Evolutionary conservation across 2,888 invertebrate genomes (phyloP).

Genomic region (Tenthredo scrophulariae): DNA sequence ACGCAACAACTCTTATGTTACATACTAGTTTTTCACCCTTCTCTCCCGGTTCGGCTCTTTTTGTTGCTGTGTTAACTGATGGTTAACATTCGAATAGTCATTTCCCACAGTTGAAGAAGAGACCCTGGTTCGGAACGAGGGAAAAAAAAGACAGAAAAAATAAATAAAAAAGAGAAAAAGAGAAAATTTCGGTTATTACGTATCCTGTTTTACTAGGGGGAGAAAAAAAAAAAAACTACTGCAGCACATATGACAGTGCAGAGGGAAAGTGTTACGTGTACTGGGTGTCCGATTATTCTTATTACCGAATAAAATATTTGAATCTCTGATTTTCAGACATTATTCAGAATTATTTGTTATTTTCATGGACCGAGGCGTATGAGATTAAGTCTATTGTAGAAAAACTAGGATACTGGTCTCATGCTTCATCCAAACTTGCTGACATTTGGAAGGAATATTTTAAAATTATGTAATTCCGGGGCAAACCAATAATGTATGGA

Average conservation of each 20-base stretch:
- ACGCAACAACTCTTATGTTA: not conserved
- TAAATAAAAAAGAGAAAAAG: constrained; percentile 49
- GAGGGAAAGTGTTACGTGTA: not conserved
- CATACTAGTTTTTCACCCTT: constrained; percentile 13
- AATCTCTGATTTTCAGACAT: not conserved
- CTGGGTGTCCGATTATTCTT: not conserved
- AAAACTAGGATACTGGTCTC: no score
- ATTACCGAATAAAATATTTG: not conserved
- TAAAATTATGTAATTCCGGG: no score
- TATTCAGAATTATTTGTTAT: no score
- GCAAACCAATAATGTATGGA: no score
- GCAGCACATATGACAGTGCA: not conserved
- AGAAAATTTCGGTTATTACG: constrained; percentile 49
- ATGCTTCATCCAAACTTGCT: no score
- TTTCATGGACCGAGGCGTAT: no score
- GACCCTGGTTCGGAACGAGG: constrained; percentile 25
- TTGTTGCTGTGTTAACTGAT: not conserved
- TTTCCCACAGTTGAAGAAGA: constrained; percentile 55
- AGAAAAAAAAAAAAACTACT: not conserved
- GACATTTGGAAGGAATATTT: no score
- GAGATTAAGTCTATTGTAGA: not conserved
- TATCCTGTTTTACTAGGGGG: constrained; percentile 40
- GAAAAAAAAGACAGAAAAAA: constrained; percentile 47
- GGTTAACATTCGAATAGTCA: constrained; percentile 52
- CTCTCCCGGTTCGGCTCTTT: not conserved